Base-by-base conservation (phyloP, 2,113 vertebrate species). In the Todiramphus chloris region DNA sequence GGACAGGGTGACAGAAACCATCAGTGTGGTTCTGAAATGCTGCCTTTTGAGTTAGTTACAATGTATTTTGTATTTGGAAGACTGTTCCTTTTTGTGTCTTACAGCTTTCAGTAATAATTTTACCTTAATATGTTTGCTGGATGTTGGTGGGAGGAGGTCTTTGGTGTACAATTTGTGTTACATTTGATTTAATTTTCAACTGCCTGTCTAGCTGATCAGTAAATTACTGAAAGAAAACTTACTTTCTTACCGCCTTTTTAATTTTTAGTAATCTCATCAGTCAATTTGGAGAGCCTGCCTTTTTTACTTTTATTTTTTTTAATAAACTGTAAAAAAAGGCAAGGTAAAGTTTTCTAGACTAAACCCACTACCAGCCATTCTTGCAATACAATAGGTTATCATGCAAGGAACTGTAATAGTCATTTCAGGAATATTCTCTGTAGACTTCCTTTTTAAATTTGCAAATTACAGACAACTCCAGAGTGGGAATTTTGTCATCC, bases 1-100 rank as follows among this genome's bases (percentile, higher is more conserved):
- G 55, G 23, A 5, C 21, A 39, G 60, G 28, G 7, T 64, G 28
- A 31, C 43, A 67, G 39, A 76, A 94, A n/a, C 28, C 2, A 16
- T 27, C 11, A 17, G 3, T 31, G 19, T 30, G 0, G 0, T 59
- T 77, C 9, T 28, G 12, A 62, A 59, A 8, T 16, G 6, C 46
- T 46, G 24, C 5, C 4, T 43, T 50, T 89, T 60, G 16, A 33
- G 8, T 73, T 87, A 37, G 27, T 60, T 76, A 51, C 46, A 56
- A 3, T 14, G 4, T 89, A 46, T 35, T 60, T 90, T 4, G 48
- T 16, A 16, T 56, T 90, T 69, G 33, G 14, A 76, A 62, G 24
- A 41, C 21, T 60, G 59, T 46, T 83, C 10, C 10, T 64, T 46
- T 44, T 87, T 74, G 30, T 50, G 6, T 39, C 5, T 70, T 58